Evolutionary conservation across 2,888 invertebrate species (phyloP), one percentile per base, ranked within the genome.

Genomic region (Corbicula japonica): DNA sequence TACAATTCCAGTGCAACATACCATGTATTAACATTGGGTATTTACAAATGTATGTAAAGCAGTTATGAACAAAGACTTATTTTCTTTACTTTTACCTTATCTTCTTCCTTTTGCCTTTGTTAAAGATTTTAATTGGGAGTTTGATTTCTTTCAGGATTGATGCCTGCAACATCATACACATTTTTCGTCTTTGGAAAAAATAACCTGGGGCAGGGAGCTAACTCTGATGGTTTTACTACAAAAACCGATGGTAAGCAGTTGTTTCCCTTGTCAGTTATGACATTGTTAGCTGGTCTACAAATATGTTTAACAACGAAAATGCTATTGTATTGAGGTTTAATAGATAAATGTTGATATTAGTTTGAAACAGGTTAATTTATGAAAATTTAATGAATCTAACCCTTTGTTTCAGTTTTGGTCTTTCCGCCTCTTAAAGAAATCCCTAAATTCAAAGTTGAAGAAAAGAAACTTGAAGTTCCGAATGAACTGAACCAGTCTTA

Each of bases 111-210:
- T n/a, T n/a, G n/a, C n/a, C n/a, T n/a, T n/a, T n/a, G n/a, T n/a
- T n/a, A n/a, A n/a, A n/a, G n/a, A n/a, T n/a, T n/a, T n/a, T n/a
- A n/a, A n/a, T n/a, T n/a, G n/a, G n/a, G n/a, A n/a, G n/a, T n/a
- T n/a, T n/a, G n/a, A 5, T 54, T 30, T 10, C 46, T 61, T 74
- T 30, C 84, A 88, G 89, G 84, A 50, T 77, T 90, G 23, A 86
- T 84, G 81, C 90, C 90, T 15, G 83, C 86, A 8, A 86, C 84
- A 5, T 86, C 86, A 1, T 91, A 91, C 76, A 87, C 86, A 32
- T 88, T 89, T 71, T 78, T 78, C 58, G 87, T 91, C 28, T 86
- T 80, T 69, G 89, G 88, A n/a, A 80, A 74, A 50, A 91, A 90
- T 78, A 41, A 72, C 23, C 70, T 88, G 6, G 90, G 90, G 15